A percentile compares a stretch with the other conserved stretches of the same genome.
phyloP scores from a whole-genome alignment of 2,113 vertebrate species.

The Neopipo cinnamomea region DNA sequence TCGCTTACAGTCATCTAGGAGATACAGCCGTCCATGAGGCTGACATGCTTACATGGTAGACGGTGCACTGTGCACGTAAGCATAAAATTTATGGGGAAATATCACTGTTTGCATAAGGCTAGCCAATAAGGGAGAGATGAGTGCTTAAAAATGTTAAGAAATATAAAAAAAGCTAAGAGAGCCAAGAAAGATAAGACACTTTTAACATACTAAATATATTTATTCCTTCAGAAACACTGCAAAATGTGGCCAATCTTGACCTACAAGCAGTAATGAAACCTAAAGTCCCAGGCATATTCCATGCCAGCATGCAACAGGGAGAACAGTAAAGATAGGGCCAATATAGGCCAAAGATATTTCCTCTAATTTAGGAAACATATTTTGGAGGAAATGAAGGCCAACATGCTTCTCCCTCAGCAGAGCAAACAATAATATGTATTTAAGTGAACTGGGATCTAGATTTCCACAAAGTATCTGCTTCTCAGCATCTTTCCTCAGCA shows the following conservation, averaged over 20 bases:
- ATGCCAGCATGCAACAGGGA: slow-evolving; percentile 62
- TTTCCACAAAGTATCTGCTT: not conserved
- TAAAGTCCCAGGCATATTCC: slow-evolving; percentile 50
- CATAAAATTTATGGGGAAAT: not conserved
- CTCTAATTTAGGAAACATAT: slow-evolving; percentile 18
- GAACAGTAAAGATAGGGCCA: slow-evolving; percentile 21
- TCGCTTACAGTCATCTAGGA: not conserved
- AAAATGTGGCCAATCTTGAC: slow-evolving; percentile 44
- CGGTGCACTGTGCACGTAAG: not conserved
- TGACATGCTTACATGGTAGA: not conserved
- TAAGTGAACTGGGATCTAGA: slow-evolving; percentile 23
- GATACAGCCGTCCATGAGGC: not conserved
- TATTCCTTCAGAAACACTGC: slow-evolving; percentile 65
- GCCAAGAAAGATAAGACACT: slow-evolving; percentile 49
- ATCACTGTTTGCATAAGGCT: not conserved
- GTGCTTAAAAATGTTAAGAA: not conserved
- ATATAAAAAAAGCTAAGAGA: not conserved
- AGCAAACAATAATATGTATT: slow-evolving; percentile 26
- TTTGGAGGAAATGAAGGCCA: slow-evolving; percentile 14
- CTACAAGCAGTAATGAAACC: slow-evolving; percentile 60
- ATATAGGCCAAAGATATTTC: slow-evolving; percentile 42
- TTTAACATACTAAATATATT: slow-evolving; percentile 67
- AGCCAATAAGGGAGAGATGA: not conserved
- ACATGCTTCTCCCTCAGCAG: slow-evolving; percentile 51
- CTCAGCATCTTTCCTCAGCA: slow-evolving; percentile 11